Conservation (phyloP, 2,888 invertebrate species). For the Chrysolina oricalcia region DNA sequence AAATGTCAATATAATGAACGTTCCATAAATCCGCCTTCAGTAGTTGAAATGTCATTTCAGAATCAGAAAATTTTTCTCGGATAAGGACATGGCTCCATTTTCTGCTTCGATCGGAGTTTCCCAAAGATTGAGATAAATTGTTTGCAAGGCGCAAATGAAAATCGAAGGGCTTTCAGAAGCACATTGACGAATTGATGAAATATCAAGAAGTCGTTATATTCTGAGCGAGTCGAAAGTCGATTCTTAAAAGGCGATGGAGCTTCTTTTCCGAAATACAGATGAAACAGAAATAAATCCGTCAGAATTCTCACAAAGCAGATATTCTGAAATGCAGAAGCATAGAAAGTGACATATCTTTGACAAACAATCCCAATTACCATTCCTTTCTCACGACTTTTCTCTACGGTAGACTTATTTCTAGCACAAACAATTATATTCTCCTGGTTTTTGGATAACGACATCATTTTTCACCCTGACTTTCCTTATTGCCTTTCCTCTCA, state of each 20-base stretch:
- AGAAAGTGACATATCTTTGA: background rate
- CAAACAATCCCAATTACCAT: background rate
- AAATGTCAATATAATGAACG: background rate
- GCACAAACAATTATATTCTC: background rate
- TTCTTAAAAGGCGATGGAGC: conserved; percentile 52
- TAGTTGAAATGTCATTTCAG: background rate
- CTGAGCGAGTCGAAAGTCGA: conserved; percentile 50
- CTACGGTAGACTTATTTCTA: background rate
- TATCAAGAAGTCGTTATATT: conserved; percentile 61
- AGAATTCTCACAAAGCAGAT: conserved; percentile 1
- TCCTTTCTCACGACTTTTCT: background rate
- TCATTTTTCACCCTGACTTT: conserved; percentile 7
- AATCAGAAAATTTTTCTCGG: background rate
- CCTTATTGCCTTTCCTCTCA: background rate
- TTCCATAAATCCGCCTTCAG: background rate
- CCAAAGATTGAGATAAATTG: conserved; percentile 61
- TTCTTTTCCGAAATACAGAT: conserved; percentile 8
- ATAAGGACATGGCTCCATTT: background rate
- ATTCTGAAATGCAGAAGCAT: background rate
- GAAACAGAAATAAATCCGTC: conserved; percentile 21
- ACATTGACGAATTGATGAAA: conserved; percentile 59
- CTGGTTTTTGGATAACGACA: background rate
- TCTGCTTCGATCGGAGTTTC: conserved; percentile 25
- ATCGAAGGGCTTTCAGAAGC: conserved; percentile 38
- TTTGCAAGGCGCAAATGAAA: conserved; percentile 54